phyloP scores from a whole-genome alignment of 2,888 invertebrate genomes.

The Lamellibrachia satsuma region DNA sequence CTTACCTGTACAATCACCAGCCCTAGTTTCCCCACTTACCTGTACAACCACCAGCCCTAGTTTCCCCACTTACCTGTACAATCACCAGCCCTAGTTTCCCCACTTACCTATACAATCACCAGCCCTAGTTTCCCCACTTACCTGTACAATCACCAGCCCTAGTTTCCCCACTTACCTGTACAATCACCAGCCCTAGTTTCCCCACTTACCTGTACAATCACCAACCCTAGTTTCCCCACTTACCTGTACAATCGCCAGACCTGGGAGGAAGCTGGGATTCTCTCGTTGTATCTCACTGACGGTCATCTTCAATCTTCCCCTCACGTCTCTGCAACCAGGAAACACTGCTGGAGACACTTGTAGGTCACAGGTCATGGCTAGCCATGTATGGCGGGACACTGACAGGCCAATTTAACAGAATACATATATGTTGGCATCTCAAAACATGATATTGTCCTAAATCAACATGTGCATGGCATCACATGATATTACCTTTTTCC shows the following conservation, averaged over 20 bases:
- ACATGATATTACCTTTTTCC: no score
- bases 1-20: neutral
- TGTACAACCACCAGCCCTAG: conserved; percentile 74
- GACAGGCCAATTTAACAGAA: no score
- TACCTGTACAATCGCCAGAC: conserved; percentile 71
- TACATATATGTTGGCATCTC: no score
- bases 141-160: no score
- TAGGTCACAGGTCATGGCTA: neutral
- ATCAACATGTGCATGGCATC: no score
- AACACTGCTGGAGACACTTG: neutral
- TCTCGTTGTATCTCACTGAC: conserved; percentile 46
- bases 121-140: no score
- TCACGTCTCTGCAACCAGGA: conserved; percentile 54
- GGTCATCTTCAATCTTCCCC: conserved; percentile 50
- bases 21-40: neutral
- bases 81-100: conserved; percentile 67
- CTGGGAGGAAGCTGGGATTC: conserved; percentile 73
- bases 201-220: neutral
- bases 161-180: no score
- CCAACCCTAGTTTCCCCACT: neutral
- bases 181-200: neutral
- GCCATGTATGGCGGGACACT: no score
- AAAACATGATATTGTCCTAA: no score
- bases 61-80: conserved; percentile 70
- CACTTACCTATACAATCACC: no score